Base-by-base conservation (phyloP, 23 tunicate species). In the Styela clava region DNA sequence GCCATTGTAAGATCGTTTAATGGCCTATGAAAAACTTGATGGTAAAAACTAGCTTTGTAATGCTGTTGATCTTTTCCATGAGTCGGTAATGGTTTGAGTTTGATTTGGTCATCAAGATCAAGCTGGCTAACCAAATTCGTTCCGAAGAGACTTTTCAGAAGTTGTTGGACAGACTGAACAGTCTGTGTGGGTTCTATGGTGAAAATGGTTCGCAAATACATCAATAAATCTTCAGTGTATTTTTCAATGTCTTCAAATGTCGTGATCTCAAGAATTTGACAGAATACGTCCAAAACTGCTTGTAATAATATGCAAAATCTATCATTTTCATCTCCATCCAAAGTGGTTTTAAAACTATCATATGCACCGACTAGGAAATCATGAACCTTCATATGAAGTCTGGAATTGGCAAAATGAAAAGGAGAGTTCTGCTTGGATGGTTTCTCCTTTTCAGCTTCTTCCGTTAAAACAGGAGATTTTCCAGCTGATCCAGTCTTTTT, bases 1-100 rank as follows among this genome's bases (percentile, higher is more conserved):
- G 94, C 73, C 89, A 93, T 88, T 44, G 98, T 93, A 31, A 93
- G 70, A 35, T 88, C 81, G 84, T 93, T 88, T 44, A 93, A 83
- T 12, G 98, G 98, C 31, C 83, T 83, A 61, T 88, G 98, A 63
- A 93, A 93, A 12, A 87, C 69, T 89, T 91, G 74, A 37, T 33
- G 62, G 26, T 52, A 82, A 1, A 44, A 82, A 37, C 78, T 62
- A 25, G 65, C 34, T 32, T 82, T 69, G 28, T 52, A 29, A 25
- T 52, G 81, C 21, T 44, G 65, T 9, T 24, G 33, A 12, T 76
- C 81, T 52, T 29, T 36, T 16, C 65, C 65, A 26, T 25, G 33
- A 24, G 31, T 23, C n/a, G 65, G 29, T 18, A 69, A 22, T 18
- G 74, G 22, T 82, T 81, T 87, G 61, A 29, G 16, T 22, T 32